These are phyloP conservation scores for Tinea trinotella DNA, from an alignment of 2,888 invertebrate genomes.

Conservation along the genomic window DNA sequence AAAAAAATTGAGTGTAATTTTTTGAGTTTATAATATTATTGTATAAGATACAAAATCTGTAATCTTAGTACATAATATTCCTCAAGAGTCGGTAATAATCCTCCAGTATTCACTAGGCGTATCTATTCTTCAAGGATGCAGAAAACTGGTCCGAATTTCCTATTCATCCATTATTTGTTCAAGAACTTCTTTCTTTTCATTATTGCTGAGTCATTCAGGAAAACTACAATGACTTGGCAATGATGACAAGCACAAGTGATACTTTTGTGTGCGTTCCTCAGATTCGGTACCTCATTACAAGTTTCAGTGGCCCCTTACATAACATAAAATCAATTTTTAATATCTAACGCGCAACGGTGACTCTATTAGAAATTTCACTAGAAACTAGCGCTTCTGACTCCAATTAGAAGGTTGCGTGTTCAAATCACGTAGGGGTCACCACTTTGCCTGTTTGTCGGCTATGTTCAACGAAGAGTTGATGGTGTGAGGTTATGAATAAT, in stretches of 20 bases:
- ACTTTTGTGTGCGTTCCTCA: slow-evolving; percentile 6
- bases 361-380: too few species aligned
- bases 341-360: too few species aligned
- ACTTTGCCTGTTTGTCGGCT: too few species aligned
- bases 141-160: background rate
- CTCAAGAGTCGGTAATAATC: too few species aligned
- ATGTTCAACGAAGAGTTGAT: too few species aligned
- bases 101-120: too few species aligned
- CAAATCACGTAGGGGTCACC: slow-evolving; percentile 98
- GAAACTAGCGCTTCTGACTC: too few species aligned
- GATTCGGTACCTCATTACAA: slow-evolving; percentile 3
- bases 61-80: too few species aligned
- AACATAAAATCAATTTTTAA: background rate
- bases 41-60: too few species aligned
- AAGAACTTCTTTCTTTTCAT: background rate
- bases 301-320: background rate
- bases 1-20: too few species aligned
- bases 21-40: too few species aligned
- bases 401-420: slow-evolving; percentile 98
- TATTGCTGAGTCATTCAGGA: background rate
- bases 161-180: background rate
- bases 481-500: too few species aligned
- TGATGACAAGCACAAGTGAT: background rate
- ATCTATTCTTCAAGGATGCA: background rate
- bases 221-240: slow-evolving; percentile 5